phyloP scores from a whole-genome alignment of 2,113 vertebrate genomes.

The Romanogobio albipinnatus region DNA sequence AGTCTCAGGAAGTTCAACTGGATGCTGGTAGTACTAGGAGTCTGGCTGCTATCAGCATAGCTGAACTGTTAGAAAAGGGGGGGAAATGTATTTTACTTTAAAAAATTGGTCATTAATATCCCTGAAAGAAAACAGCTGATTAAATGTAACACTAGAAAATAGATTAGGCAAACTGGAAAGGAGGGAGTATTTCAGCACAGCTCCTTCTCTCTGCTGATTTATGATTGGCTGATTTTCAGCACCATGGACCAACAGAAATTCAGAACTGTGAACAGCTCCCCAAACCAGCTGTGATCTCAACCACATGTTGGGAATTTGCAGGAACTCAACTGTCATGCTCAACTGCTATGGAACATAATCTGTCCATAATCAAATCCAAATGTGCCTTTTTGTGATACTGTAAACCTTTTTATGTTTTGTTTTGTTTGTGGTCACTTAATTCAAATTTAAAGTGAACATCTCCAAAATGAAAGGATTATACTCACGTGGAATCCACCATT shows the following conservation, averaged over 20 bases:
- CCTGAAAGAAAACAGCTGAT: slow-evolving; percentile 5
- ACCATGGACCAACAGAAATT: slow-evolving; percentile 6
- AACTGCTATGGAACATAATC: not conserved
- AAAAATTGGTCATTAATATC: not conserved
- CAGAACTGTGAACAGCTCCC: slow-evolving; percentile 27
- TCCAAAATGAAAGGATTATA: not conserved
- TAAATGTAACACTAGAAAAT: not conserved
- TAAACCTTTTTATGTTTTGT: not conserved
- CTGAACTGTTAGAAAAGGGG: slow-evolving; percentile 80
- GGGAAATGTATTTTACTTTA: not conserved
- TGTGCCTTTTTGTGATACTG: not conserved
- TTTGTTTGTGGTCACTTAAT: not conserved
- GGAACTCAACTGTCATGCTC: not conserved
- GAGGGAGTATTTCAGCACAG: not conserved
- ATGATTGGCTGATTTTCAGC: not conserved
- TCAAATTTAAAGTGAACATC: not conserved
- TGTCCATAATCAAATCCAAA: not conserved
- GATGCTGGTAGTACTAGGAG: slow-evolving; percentile 83
- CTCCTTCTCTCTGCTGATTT: slow-evolving; percentile 2
- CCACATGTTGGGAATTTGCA: not conserved
- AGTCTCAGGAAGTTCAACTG: slow-evolving; percentile 97
- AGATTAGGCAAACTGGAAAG: not conserved
- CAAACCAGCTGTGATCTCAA: not conserved
- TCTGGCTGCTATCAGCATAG: slow-evolving; percentile 86
- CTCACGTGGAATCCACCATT: slow-evolving; percentile 94